These are phyloP conservation scores for Troides oblongomaculatus DNA, from an alignment of 2,888 invertebrate genomes.

Conservation along the genomic window DNA sequence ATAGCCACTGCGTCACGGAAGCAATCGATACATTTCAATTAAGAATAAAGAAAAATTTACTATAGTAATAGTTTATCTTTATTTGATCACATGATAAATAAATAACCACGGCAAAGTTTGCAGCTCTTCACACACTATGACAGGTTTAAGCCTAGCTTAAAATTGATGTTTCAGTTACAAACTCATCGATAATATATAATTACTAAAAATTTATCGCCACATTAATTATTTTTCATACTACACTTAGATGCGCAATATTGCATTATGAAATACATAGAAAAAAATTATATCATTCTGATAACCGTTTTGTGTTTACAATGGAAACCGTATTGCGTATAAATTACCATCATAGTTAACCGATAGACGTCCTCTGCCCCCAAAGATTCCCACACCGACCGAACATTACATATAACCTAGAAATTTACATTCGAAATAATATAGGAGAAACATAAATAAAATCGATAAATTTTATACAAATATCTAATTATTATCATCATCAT, in stretches of 20 bases:
- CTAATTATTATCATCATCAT: no score
- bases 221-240: background rate
- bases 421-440: conserved; percentile 49
- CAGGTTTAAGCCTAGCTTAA: background rate
- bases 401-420: background rate
- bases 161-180: background rate
- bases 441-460: conserved; percentile 56
- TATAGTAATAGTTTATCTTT: no score
- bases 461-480: conserved; percentile 41
- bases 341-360: no score
- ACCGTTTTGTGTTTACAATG: conserved; percentile 61
- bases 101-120: background rate
- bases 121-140: background rate
- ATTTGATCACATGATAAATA: no score
- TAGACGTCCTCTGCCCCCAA: background rate
- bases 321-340: no score
- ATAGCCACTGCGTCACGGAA: no score
- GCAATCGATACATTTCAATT: no score
- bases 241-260: background rate
- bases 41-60: no score
- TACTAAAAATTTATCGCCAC: no score
- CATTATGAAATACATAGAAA: no score
- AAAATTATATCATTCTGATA: conserved; percentile 40
- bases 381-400: background rate
- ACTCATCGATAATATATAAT: background rate